phyloP scores from a whole-genome alignment of 2,888 invertebrate species.

The Willowsia nigromaculata region DNA sequence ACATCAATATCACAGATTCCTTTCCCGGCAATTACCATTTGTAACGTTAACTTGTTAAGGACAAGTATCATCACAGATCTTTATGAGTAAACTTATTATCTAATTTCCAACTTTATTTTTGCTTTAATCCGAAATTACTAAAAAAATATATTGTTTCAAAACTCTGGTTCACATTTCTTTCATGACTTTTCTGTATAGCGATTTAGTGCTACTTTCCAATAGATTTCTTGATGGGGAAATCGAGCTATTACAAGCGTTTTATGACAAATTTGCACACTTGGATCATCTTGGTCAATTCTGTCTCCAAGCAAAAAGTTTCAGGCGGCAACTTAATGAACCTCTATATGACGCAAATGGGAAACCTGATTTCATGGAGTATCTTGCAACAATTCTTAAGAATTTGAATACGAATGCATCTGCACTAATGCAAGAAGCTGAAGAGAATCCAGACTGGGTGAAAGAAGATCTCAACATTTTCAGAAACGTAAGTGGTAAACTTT shows the following conservation, averaged over 20 bases:
- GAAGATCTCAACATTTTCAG: too few relatives aligned
- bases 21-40: slow-evolving; percentile 91
- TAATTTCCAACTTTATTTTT: too few relatives aligned
- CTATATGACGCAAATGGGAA: background rate
- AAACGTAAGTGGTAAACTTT: too few relatives aligned
- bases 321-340: background rate
- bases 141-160: too few relatives aligned
- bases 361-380: background rate
- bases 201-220: background rate
- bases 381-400: too few relatives aligned
- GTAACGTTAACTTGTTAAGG: slow-evolving; percentile 83
- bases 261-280: background rate
- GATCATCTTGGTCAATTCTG: slow-evolving; percentile 17
- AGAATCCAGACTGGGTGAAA: too few relatives aligned
- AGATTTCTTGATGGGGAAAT: background rate
- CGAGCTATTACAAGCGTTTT: background rate
- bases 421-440: too few relatives aligned
- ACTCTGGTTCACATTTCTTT: too few relatives aligned
- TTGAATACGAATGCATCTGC: too few relatives aligned
- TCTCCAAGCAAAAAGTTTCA: background rate
- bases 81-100: too few relatives aligned
- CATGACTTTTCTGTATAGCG: too few relatives aligned
- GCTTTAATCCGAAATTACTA: too few relatives aligned
- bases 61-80: background rate
- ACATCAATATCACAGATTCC: slow-evolving; percentile 86